phyloP scores from a whole-genome alignment of 1,140 invertebrate species.

The Musca vetustissima region DNA sequence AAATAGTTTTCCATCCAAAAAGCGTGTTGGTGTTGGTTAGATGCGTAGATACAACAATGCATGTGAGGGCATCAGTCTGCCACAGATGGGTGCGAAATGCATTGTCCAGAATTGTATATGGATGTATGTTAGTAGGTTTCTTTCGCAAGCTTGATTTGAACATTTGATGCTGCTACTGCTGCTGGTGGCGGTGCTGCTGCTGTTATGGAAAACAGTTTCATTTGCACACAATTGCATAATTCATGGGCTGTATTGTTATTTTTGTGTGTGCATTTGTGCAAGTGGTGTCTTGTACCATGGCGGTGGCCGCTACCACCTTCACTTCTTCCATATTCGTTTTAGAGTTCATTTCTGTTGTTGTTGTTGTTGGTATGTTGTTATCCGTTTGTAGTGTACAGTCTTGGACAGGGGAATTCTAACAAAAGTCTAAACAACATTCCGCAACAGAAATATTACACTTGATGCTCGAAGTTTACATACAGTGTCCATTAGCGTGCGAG shows the following conservation, averaged over 20 bases:
- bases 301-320: background rate
- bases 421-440: background rate
- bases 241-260: constrained; percentile 17
- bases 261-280: background rate
- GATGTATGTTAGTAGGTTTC: constrained; percentile 14
- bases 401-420: constrained; percentile 12
- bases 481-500: too few relatives aligned
- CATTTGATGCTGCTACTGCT: background rate
- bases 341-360: background rate
- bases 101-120: background rate
- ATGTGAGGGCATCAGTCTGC: too few relatives aligned
- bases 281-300: background rate
- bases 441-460: too few relatives aligned
- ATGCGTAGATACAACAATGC: too few relatives aligned
- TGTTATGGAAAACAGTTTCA: constrained; percentile 3
- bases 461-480: too few relatives aligned
- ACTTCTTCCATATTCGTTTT: background rate
- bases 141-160: background rate
- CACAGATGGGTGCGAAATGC: background rate
- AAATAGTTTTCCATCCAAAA: too few relatives aligned
- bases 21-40: too few relatives aligned
- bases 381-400: constrained; percentile 6
- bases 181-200: too few relatives aligned
- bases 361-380: too few relatives aligned
- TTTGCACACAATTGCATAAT: constrained; percentile 22